These are phyloP conservation scores for Lepus oiostolus DNA, from an alignment of 2,797 vertebrate species.

Conservation along the genomic window DNA sequence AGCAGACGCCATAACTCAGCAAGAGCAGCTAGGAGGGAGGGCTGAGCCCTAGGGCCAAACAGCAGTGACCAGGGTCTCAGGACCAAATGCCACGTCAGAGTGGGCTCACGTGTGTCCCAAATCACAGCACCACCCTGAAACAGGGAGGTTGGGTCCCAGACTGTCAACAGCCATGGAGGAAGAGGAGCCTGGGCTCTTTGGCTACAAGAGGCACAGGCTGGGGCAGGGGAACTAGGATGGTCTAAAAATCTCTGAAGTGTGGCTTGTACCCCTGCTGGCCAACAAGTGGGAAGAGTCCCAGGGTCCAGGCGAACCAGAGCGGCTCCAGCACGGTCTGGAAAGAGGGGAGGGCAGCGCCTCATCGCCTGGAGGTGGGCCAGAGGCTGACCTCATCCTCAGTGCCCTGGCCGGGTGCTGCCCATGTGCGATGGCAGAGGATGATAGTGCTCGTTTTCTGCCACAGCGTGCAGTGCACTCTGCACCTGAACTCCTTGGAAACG, in stretches of 20 bases:
- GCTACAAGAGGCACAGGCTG: background rate
- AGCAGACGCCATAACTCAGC: background rate
- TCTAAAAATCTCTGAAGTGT: background rate
- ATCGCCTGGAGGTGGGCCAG: conserved; percentile 34
- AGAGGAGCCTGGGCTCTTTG: background rate
- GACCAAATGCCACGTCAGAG: background rate
- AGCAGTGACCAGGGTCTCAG: background rate
- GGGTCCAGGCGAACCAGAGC: background rate
- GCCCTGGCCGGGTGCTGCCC: background rate
- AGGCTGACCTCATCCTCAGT: conserved; percentile 51
- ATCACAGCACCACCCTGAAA: too few species aligned
- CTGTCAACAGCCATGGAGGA: background rate
- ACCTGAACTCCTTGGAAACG: background rate
- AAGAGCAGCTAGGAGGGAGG: background rate
- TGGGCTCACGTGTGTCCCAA: background rate
- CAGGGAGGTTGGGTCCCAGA: background rate
- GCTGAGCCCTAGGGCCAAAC: background rate
- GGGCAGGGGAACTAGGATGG: background rate
- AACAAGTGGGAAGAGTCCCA: background rate
- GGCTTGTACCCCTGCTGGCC: background rate
- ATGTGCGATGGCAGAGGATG: background rate
- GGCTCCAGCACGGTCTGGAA: background rate
- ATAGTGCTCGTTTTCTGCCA: conserved; percentile 7
- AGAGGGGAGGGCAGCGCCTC: background rate
- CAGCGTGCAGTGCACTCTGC: background rate